Percentiles rank a stretch among this genome's conserved stretches.
Conservation (phyloP, 2,797 vertebrate species). For the Chromobotia macracanthus region DNA sequence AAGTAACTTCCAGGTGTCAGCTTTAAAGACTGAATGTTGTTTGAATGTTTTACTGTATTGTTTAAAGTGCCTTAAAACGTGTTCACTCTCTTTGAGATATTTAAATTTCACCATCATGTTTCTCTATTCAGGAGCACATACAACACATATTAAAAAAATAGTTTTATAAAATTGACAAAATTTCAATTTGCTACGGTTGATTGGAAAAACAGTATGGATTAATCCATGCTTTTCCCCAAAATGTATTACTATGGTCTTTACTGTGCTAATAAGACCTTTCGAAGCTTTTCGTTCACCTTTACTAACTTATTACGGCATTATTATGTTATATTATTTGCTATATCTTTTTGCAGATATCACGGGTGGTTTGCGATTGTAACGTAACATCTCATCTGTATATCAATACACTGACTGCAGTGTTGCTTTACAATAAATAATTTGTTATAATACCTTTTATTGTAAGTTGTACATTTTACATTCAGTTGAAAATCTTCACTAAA, state of each 20-base stretch:
- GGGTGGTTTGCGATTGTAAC: neutral
- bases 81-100: neutral
- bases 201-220: neutral
- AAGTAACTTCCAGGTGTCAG: constrained; percentile 48
- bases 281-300: neutral
- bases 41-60: neutral
- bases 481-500: neutral
- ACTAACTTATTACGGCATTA: no score
- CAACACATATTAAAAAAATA: neutral
- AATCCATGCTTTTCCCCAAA: neutral
- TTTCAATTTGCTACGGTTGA: no score
- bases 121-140: no score
- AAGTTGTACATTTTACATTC: neutral
- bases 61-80: neutral
- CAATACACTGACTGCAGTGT: neutral
- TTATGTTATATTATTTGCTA: no score
- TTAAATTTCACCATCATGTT: no score
- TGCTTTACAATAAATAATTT: neutral
- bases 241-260: neutral
- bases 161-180: no score
- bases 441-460: neutral
- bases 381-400: neutral
- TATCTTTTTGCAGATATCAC: no score
- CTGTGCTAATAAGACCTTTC: neutral
- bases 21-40: neutral